phyloP scores from a whole-genome alignment of 1,140 invertebrate genomes.

The Maniola jurtina region DNA sequence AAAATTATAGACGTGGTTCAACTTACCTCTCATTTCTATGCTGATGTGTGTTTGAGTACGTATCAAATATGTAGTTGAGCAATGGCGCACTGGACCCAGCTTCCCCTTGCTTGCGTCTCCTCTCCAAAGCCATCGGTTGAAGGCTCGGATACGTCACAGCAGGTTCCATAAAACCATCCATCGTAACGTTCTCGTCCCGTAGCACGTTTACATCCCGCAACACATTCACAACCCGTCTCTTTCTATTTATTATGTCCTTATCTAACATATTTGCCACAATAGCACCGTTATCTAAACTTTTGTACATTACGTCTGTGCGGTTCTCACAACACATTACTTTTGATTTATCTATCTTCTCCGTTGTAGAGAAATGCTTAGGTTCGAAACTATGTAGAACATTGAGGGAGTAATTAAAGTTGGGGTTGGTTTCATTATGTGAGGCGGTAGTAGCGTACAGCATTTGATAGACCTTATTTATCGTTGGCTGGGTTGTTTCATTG shows the following conservation, averaged over 20 bases:
- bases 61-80: constrained; percentile 74
- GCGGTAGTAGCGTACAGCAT: constrained; percentile 56
- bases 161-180: constrained; percentile 8
- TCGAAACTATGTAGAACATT: constrained; percentile 45
- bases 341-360: constrained; percentile 31
- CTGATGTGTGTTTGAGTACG: constrained; percentile 69
- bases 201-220: constrained; percentile 18
- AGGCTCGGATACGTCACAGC: neutral
- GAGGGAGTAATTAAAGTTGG: constrained; percentile 30
- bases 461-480: constrained; percentile 65
- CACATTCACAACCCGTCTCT: constrained; percentile 53
- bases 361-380: constrained; percentile 32
- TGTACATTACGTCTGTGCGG: constrained; percentile 12
- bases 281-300: constrained; percentile 37
- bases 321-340: constrained; percentile 45
- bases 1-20: neutral
- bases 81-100: constrained; percentile 66
- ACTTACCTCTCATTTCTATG: constrained; percentile 70
- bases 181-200: constrained; percentile 37
- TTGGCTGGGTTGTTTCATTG: constrained; percentile 48
- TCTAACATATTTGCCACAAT: constrained; percentile 40
- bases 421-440: constrained; percentile 27
- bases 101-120: constrained; percentile 56
- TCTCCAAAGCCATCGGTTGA: constrained; percentile 45
- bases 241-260: constrained; percentile 51